Conservation (phyloP, 2,888 invertebrate species). For the Aleiodes alternator region DNA sequence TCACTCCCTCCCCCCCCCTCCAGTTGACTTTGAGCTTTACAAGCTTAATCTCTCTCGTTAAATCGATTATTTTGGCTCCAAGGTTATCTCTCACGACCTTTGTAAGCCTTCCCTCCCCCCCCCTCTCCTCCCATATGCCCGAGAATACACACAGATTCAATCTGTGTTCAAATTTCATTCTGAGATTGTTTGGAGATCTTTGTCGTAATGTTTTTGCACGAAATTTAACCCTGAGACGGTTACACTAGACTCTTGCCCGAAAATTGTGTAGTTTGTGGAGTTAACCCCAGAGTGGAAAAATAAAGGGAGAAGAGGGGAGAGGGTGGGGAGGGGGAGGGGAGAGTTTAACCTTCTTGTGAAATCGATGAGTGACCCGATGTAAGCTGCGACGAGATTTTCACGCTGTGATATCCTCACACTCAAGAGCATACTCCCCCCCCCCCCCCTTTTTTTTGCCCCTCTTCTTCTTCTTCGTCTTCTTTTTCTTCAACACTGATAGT, state of each 20-base stretch:
- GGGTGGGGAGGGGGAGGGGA: too few relatives aligned
- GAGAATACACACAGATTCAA: too few relatives aligned
- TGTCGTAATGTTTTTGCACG: too few relatives aligned
- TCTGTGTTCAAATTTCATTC: too few relatives aligned
- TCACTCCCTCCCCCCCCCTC: not conserved
- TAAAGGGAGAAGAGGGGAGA: not conserved
- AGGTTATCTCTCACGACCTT: not conserved
- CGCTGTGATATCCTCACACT: constrained; percentile 23
- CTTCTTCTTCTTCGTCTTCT: not conserved
- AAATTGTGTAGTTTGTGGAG: too few relatives aligned
- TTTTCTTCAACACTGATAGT: constrained; percentile 14
- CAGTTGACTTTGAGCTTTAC: constrained; percentile 27
- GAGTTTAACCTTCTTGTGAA: not conserved
- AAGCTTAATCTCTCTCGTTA: constrained; percentile 23
- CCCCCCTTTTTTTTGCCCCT: not conserved
- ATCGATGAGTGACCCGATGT: constrained; percentile 40
- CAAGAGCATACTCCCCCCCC: not conserved
- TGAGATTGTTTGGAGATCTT: too few relatives aligned
- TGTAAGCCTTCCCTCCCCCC: not conserved
- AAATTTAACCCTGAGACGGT: too few relatives aligned
- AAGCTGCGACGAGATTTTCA: constrained; percentile 21
- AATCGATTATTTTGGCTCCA: constrained; percentile 35
- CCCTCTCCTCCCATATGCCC: not conserved
- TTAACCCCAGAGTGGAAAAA: not conserved
- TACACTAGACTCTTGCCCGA: too few relatives aligned